Base-by-base conservation (phyloP, 2,888 invertebrate species). In the Palloptera scutellata region DNA sequence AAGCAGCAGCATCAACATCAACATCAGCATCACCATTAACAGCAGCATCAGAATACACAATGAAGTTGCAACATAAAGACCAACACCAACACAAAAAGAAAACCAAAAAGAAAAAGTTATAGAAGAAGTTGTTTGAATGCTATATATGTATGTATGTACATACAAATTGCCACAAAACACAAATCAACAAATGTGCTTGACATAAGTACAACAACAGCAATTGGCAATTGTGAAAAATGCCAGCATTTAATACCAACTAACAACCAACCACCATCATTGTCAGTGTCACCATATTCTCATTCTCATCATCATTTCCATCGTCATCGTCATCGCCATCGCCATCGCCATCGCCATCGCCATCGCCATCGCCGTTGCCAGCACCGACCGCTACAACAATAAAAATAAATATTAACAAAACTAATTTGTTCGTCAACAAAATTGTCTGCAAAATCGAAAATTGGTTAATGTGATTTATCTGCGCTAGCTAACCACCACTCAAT, bases 381-480 rank as follows among this genome's bases (percentile, higher is more conserved):
- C 1, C 48, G 17, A 19, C 11, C 9, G 9, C 15, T 57, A 20
- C 15, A 12, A 40, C 30, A 13, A 43, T 42, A 43, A 43, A 15
- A 58, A 58, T 42, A 19, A 60, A 48, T 60, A 60, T 48, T 48
- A 60, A 48, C 60, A 60, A 45, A 60, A 54, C 48, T 55, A 55
- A 63, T 54, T 63, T 54, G 63, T 45, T 54, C 55, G 45, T 64
- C 64, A 48, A 58, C 41, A 53, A 64, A 45, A 57, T 58, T 51
- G 40, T 41, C 52, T 59, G 59, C 58, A 58, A 64, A 59, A 58
- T 59, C 51, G 19, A 53, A 64, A 58, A 59, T 53, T 64, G 52
- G 64, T 64, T 59, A 54, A 61, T 61, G 61, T 52, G 52, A 61
- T 61, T 61, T 61, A 61, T 58, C 58, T 48, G 40, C 30, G 30